Evolutionary conservation across 2,797 vertebrate species (phyloP), one percentile per base, ranked within the genome.

Genomic region (Crax fasciolata): DNA sequence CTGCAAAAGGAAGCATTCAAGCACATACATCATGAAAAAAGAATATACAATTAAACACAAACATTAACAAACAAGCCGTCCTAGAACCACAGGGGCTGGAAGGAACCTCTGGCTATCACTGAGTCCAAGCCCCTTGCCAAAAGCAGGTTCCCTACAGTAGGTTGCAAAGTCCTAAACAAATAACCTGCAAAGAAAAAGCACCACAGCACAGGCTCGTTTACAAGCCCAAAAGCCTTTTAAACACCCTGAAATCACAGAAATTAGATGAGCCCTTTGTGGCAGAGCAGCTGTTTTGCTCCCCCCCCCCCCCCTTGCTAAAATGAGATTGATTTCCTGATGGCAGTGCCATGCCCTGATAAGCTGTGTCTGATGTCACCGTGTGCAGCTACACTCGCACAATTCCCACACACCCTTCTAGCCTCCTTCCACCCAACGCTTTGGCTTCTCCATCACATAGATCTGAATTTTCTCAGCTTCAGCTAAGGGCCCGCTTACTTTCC

Each of bases 41-140:
- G 16, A 89, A 89, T 74, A 75, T 3, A 68, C 27, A 93, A 74
- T 85, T 55, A 84, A 88, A 59, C 23, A 76, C 52, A 81, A 86
- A 70, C 14, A 68, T 80, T 74, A 83, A 71, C 39, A 76, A 81
- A 76, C 7, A 28, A 10, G 35, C 35, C 8, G 35, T 35, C 35
- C 35, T 35, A 35, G 35, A 35, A 35, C 35, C 35, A 35, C 35
- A 35, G 35, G 35, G 35, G 35, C 35, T 35, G 35, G 35, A 35
- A 35, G 35, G 35, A 35, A 35, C 35, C 35, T 35, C 35, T 35
- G 35, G 35, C 35, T 35, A 35, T 35, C 35, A 35, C 35, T 35
- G 35, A 35, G 35, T 35, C 35, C 35, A 35, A 35, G 35, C 35
- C 35, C 35, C 35, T 35, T 35, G 35, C 35, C 35, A 35, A 35